Evolutionary conservation across 2,797 vertebrate species (phyloP).

Genomic region (Rhincodon typus): DNA sequence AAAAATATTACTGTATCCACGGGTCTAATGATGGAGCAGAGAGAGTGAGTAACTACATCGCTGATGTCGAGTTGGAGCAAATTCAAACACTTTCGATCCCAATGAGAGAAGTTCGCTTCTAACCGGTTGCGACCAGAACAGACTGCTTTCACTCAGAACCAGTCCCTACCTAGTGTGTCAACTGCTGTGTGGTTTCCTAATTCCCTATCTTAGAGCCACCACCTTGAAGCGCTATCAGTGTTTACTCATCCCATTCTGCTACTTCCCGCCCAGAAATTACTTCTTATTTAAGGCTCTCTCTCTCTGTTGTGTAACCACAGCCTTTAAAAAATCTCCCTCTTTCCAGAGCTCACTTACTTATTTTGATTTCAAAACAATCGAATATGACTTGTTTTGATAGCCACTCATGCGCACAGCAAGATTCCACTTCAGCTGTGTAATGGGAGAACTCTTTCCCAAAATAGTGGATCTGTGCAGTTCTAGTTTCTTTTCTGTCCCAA

Average conservation of each 20-base stretch:
- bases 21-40: background rate
- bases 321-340: background rate
- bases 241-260: background rate
- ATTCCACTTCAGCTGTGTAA: background rate
- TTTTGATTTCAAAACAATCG: background rate
- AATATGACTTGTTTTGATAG: background rate
- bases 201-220: background rate
- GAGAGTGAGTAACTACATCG: conserved; percentile 36
- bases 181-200: background rate
- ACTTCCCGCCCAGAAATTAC: background rate
- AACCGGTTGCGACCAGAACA: background rate
- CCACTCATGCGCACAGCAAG: background rate
- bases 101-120: background rate
- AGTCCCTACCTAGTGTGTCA: background rate
- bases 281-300: background rate
- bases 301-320: background rate
- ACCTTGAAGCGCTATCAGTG: background rate
- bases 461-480: background rate
- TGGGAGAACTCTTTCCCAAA: background rate
- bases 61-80: background rate
- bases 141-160: background rate
- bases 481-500: background rate
- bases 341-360: background rate
- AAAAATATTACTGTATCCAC: conserved; percentile 42
- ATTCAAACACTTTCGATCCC: background rate